phyloP scores from a whole-genome alignment of 2,113 vertebrate species.

The Cervus canadensis region DNA sequence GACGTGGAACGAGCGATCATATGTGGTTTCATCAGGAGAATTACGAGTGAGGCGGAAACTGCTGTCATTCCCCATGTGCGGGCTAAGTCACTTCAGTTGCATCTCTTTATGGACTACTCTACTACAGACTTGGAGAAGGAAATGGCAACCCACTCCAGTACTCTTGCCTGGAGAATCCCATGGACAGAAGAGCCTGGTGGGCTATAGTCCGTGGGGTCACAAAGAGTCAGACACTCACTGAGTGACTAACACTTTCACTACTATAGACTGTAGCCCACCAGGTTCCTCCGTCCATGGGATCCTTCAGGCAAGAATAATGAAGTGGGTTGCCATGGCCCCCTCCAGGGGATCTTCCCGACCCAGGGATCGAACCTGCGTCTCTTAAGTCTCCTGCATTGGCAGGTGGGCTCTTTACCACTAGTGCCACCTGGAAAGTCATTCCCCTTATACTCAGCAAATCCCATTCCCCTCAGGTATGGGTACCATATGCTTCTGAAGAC shows the following conservation, averaged over 20 bases:
- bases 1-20: neutral
- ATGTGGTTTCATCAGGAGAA: neutral
- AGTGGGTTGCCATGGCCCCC: neutral
- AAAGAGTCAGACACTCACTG: neutral
- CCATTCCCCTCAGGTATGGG: neutral
- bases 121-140: neutral
- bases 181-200: neutral
- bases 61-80: fast-evolving
- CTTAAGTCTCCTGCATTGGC: neutral
- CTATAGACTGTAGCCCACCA: neutral
- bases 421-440: neutral
- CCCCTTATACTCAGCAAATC: neutral
- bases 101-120: neutral
- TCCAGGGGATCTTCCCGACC: neutral
- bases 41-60: neutral
- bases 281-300: neutral
- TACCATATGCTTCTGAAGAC: neutral
- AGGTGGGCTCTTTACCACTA: neutral
- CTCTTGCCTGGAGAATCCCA: neutral
- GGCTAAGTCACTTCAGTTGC: neutral
- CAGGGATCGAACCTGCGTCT: fast-evolving
- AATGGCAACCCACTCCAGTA: neutral
- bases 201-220: fast-evolving
- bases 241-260: neutral
- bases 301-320: neutral